Evolutionary conservation across 2,888 invertebrate genomes (phyloP).

Genomic region (Mimumesa dahlbomi): DNA sequence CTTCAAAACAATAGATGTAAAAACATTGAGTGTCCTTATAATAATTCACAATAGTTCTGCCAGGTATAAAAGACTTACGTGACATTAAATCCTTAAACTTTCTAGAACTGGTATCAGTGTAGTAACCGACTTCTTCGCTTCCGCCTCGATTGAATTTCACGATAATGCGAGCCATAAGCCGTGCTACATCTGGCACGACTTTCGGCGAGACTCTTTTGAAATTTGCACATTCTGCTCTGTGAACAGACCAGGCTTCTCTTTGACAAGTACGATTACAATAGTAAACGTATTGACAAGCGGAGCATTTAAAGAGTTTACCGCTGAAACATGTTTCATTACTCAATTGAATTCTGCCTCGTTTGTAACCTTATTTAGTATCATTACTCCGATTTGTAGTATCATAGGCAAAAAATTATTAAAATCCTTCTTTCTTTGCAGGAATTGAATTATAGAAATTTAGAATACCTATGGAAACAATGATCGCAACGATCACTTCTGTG

Average conservation of each 20-base stretch:
- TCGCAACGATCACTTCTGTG: slow-evolving; percentile 88
- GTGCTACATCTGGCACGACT: slow-evolving; percentile 90
- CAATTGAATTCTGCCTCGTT: not conserved
- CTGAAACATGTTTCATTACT: slow-evolving; percentile 81
- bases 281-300: slow-evolving; percentile 90
- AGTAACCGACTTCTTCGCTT: slow-evolving; percentile 85
- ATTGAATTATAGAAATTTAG: too few species aligned
- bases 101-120: slow-evolving; percentile 86
- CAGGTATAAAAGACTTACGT: slow-evolving; percentile 84
- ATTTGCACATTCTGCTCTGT: slow-evolving; percentile 91
- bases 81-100: slow-evolving; percentile 94
- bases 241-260: slow-evolving; percentile 89
- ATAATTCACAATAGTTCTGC: too few species aligned
- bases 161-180: slow-evolving; percentile 89
- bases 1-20: too few species aligned
- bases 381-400: too few species aligned
- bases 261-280: slow-evolving; percentile 93
- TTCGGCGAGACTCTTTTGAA: slow-evolving; percentile 87
- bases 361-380: too few species aligned
- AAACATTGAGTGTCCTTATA: too few species aligned
- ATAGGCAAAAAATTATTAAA: too few species aligned
- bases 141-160: slow-evolving; percentile 87
- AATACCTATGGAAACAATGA: slow-evolving; percentile 83
- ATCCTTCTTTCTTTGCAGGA: too few species aligned
- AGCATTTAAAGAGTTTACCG: slow-evolving; percentile 88